Percentiles rank a stretch among this genome's conserved stretches.
Conservation (phyloP, 92 coral and sea anemone genomes). For the Actinostola sp. region DNA sequence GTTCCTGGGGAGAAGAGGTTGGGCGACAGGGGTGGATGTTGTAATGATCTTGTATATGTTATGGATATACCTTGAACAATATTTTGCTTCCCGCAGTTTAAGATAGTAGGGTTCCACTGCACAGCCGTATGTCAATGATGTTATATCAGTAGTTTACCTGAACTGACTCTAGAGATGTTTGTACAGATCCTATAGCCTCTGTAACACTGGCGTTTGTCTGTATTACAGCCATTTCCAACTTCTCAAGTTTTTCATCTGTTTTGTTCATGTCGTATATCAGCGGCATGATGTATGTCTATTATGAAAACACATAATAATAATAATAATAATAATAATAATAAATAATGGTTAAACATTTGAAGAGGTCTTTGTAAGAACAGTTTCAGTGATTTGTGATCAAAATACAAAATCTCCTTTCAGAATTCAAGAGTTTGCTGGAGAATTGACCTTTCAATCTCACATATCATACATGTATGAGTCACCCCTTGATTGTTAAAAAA, state of each 20-base stretch:
- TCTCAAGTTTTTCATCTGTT: conserved; percentile 71
- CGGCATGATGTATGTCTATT: conserved; percentile 70
- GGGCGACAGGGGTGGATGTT: no score
- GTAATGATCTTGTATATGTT: no score
- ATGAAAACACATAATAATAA: not conserved
- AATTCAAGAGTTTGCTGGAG: no score
- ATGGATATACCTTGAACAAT: not conserved
- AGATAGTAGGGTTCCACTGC: not conserved
- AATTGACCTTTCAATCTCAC: no score
- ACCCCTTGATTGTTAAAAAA: no score
- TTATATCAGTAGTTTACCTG: conserved; percentile 37
- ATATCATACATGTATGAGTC: no score
- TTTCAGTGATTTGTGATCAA: no score
- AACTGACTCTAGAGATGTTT: conserved; percentile 61
- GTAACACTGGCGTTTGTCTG: conserved; percentile 62
- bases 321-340: no score
- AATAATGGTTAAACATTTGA: no score
- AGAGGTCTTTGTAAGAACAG: no score
- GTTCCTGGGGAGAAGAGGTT: no score
- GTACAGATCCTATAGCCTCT: conserved; percentile 46
- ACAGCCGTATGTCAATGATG: not conserved
- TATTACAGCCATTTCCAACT: conserved; percentile 60
- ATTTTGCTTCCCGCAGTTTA: not conserved
- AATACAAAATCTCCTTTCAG: no score
- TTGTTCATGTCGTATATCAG: conserved; percentile 53